Percentiles rank a stretch among this genome's conserved stretches.
Evolutionary conservation across 2,888 invertebrate species (phyloP).

Genomic region (Tachina fera): DNA sequence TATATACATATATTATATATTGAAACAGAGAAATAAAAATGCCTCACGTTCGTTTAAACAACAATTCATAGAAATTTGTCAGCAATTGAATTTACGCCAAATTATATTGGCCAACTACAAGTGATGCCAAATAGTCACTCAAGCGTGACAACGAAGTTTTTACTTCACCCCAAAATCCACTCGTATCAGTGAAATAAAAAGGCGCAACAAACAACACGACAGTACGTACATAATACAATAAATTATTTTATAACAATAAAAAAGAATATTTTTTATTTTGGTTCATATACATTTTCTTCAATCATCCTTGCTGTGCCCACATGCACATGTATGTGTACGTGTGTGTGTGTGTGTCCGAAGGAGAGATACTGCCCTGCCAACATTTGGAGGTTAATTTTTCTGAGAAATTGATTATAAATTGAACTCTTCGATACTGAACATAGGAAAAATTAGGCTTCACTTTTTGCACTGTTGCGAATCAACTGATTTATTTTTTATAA

Average conservation of each 20-base stretch:
- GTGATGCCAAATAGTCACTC: conserved; percentile 71
- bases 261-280: conserved; percentile 25
- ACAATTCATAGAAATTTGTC: conserved; percentile 72
- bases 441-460: too few species aligned
- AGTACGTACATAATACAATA: neutral
- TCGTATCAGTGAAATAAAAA: conserved; percentile 10
- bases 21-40: conserved; percentile 57
- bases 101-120: conserved; percentile 70
- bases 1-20: neutral
- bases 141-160: conserved; percentile 69
- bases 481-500: too few species aligned
- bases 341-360: neutral
- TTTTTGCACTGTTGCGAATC: too few species aligned
- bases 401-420: too few species aligned
- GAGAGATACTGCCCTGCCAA: too few species aligned
- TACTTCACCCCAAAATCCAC: conserved; percentile 50
- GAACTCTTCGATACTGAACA: too few species aligned
- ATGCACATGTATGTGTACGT: neutral
- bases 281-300: conserved; percentile 35
- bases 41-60: conserved; percentile 68
- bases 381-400: too few species aligned
- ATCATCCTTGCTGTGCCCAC: conserved; percentile 44
- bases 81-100: conserved; percentile 72
- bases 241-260: conserved; percentile 53
- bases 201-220: neutral